Percentiles rank a stretch among this genome's conserved stretches.
Conservation (phyloP, 1,140 invertebrate species). For the Carcinoscorpius rotundicauda region DNA sequence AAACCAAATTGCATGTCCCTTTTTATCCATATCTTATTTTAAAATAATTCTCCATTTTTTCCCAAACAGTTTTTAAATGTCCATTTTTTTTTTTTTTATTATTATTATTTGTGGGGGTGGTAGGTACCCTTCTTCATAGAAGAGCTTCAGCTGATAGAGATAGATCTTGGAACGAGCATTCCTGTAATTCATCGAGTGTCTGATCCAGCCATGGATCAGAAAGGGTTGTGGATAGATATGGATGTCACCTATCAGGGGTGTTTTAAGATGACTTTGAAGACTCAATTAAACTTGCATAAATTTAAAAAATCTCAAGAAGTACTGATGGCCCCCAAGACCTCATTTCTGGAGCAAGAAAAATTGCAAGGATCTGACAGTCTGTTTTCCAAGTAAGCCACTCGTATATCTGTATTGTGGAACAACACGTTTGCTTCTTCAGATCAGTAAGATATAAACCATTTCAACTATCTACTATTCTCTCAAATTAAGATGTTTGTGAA, state of each 20-base stretch:
- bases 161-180: slow-evolving; percentile 59
- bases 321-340: slow-evolving; percentile 4
- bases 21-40: too few relatives aligned
- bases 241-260: slow-evolving; percentile 80
- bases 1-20: too few relatives aligned
- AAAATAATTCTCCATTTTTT: too few relatives aligned
- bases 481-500: too few relatives aligned
- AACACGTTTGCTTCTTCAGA: background rate
- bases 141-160: slow-evolving; percentile 57
- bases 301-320: slow-evolving; percentile 36
- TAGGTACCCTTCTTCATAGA: slow-evolving; percentile 78
- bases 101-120: too few relatives aligned
- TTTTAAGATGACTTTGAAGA: slow-evolving; percentile 81
- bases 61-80: too few relatives aligned
- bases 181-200: slow-evolving; percentile 62
- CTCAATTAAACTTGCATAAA: slow-evolving; percentile 87
- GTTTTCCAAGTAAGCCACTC: background rate
- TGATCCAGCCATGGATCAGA: slow-evolving; percentile 62
- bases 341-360: background rate
- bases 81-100: too few relatives aligned
- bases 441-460: background rate
- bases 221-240: slow-evolving; percentile 85
- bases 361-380: slow-evolving; percentile 7
- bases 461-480: background rate
- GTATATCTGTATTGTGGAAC: background rate